A percentile compares a stretch with the other conserved stretches of the same genome.
Conservation (phyloP, 2,888 invertebrate genomes). For the Petrolisthes cinctipes region DNA sequence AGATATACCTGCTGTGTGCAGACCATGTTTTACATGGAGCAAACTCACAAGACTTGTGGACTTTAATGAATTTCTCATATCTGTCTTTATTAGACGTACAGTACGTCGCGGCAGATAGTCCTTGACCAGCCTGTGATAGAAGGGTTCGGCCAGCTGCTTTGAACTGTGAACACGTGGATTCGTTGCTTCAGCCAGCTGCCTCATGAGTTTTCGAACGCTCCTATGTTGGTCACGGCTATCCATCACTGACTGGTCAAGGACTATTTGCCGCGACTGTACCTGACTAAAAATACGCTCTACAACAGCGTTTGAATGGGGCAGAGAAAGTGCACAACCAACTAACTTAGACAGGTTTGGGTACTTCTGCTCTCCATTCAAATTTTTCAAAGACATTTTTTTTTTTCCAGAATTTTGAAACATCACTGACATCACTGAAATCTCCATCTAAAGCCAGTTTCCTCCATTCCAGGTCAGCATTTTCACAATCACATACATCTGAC, state of each 20-base stretch:
- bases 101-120: too few species aligned
- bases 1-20: slow-evolving; percentile 7
- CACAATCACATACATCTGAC: slow-evolving; percentile 7
- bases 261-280: too few species aligned
- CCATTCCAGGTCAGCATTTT: slow-evolving; percentile 7
- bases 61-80: too few species aligned
- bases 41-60: not conserved
- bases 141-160: too few species aligned
- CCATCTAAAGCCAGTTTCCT: not conserved
- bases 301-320: not conserved
- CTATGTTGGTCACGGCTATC: too few species aligned
- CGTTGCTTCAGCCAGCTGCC: too few species aligned
- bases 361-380: not conserved
- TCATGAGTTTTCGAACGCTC: too few species aligned
- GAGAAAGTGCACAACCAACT: too few species aligned
- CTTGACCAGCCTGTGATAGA: too few species aligned
- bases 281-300: slow-evolving; percentile 1
- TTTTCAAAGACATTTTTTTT: not conserved
- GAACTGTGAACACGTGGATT: too few species aligned
- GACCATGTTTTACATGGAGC: not conserved
- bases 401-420: not conserved
- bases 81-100: too few species aligned
- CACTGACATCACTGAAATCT: slow-evolving; percentile 1
- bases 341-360: not conserved
- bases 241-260: too few species aligned